A percentile compares a stretch with the other conserved stretches of the same genome.
These are phyloP conservation scores for Sandelia bainsii DNA, from an alignment of 2,797 vertebrate species.

Conservation along the genomic window DNA sequence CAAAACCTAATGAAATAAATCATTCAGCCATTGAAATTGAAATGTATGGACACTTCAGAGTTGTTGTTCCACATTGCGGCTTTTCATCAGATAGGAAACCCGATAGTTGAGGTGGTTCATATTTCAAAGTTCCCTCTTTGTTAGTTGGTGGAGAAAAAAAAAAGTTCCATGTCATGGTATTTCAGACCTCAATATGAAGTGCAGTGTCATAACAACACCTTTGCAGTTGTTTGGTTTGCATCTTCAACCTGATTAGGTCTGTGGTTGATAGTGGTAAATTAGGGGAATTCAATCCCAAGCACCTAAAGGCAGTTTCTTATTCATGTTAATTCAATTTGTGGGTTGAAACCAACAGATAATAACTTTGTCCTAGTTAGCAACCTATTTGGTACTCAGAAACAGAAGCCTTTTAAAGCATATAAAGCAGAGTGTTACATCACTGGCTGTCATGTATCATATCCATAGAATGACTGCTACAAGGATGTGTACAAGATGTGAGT, in stretches of 20 bases:
- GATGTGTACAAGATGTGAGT: neutral
- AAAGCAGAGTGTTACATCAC: neutral
- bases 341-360: conserved; percentile 59
- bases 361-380: conserved; percentile 52
- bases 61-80: conserved; percentile 41
- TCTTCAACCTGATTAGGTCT: conserved; percentile 52
- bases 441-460: neutral
- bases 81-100: conserved; percentile 62
- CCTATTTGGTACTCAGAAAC: conserved; percentile 32
- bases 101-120: conserved; percentile 58
- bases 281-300: conserved; percentile 61
- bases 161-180: conserved; percentile 53
- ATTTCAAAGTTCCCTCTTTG: conserved; percentile 66
- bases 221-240: conserved; percentile 38
- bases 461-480: neutral
- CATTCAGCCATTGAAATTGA: conserved; percentile 55
- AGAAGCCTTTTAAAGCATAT: conserved; percentile 30
- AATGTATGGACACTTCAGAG: conserved; percentile 50
- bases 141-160: conserved; percentile 36
- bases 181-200: conserved; percentile 45
- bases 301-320: conserved; percentile 67
- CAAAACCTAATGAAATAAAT: conserved; percentile 65
- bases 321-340: conserved; percentile 47
- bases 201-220: conserved; percentile 46
- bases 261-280: conserved; percentile 46